Evolutionary conservation across 1,140 invertebrate genomes (phyloP), one percentile per base, ranked within the genome.

Genomic region (Trachymyrmex septentrionalis): DNA sequence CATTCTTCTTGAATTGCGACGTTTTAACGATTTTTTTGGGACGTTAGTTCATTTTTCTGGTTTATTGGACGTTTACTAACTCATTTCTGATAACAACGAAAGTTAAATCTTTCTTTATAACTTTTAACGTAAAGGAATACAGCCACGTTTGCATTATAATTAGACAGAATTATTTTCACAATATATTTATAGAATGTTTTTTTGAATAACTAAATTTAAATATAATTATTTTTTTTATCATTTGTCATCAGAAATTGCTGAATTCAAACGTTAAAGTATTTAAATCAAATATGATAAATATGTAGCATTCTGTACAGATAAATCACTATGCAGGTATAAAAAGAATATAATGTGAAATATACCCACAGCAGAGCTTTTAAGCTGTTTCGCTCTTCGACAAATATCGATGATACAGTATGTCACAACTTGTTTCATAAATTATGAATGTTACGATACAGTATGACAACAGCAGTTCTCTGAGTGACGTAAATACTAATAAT

Each of bases 401-500:
- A 84, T 84, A 63, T 84, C 80, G 72, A 34, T 84, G 55, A 84
- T 61, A 84, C 80, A 75, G 71, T 59, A n/a, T 73, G 69, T 84
- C 80, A 84, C 34, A 84, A 61, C 69, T 84, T 84, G 80, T 75
- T 84, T 73, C 75, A 84, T 84, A 84, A 84, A 84, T 75, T 75
- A 84, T 84, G 55, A 84, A 75, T 48, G 80, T 21, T 75, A 50
- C 55, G 69, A 73, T 61, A 75, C 69, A 50, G 38, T 34, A 71
- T 75, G 80, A 75, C 69, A 84, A 61, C 53, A 82, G 71, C 80
- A 84, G 55, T 75, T 75, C 44, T 50, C 55, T 75, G 80, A 84
- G 69, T 84, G 80, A 84, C 80, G 38, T 75, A 84, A 84, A 84
- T 84, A 75, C 19, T 84, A 84, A 73, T 84, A 84, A 84, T 84